Evolutionary conservation across 2,113 vertebrate genomes (phyloP), one percentile per base, ranked within the genome.

Genomic region (Myotis davidii): DNA sequence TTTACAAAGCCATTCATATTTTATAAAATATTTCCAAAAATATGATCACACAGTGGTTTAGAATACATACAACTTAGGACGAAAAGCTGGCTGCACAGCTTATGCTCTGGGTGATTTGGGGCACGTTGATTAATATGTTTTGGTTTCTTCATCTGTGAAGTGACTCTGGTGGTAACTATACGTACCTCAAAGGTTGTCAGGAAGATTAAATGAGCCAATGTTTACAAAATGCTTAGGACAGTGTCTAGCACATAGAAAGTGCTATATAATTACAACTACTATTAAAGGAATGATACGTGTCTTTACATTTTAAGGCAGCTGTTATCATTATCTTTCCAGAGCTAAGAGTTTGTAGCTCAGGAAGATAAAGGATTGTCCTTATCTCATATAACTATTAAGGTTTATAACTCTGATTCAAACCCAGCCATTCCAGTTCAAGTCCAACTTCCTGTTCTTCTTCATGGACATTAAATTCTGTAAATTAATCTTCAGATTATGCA

Each of bases 401-500:
- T 90, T 76, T 81, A 88, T 34, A 82, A 34, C 48, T 42, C 11
- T 90, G 65, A 92, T 81, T 91, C 76, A 85, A 92, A 85, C 82
- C 59, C 67, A 94, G 48, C 39, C 70, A 39, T 74, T 59, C 12
- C 72, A 56, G 9, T 91, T 48, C 37, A 90, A n/a, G 56, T 77
- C 14, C 65, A 94, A 21, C 61, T 64, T 79, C n/a, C 21, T 4
- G 73, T 93, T 88, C 70, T 95, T 90, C 39, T 88, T 67, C n/a
- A 9, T 64, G 42, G 59, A 87, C 16, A 48, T 90, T 94, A 81
- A 92, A 73, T 69, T 93, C 59, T 83, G 83, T 88, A 88, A 90
- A 96, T 92, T 90, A 84, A 56, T 93, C 82, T 96, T 95, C 61
- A 92, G 72, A 85, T 93, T 96, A 85, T 86, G 54, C 78, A 77